These are phyloP conservation scores for Idris sp. DNA, from an alignment of 1,140 invertebrate species.

Conservation along the genomic window DNA sequence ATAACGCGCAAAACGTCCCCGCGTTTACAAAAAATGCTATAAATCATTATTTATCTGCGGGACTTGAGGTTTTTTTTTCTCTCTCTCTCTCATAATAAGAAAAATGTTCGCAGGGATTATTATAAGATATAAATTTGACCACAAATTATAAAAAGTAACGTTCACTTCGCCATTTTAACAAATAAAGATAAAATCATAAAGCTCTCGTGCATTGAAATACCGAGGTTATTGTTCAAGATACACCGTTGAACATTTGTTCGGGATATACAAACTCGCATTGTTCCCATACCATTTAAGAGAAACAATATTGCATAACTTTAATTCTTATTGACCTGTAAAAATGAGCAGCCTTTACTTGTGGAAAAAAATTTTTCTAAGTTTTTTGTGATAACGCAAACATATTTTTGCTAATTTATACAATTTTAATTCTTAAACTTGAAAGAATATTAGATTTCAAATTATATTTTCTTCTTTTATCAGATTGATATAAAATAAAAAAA, in stretches of 20 bases:
- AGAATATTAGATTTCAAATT: no score
- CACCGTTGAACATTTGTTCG: conserved; percentile 9
- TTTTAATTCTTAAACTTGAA: no score
- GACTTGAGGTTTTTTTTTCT: no score
- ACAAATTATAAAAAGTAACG: conserved; percentile 4
- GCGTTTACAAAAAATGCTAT: conserved; percentile 12
- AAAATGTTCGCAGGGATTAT: no score
- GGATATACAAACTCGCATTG: conserved; percentile 32
- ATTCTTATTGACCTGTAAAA: conserved; percentile 16
- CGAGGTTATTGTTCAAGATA: conserved; percentile 45
- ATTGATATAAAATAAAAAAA: no score
- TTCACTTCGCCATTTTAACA: conserved; percentile 16
- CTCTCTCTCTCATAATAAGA: no score
- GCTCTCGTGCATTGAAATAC: conserved; percentile 45
- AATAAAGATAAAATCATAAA: conserved; percentile 55
- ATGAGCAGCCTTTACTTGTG: no score
- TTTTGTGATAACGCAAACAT: no score
- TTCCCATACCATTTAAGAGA: conserved; percentile 51
- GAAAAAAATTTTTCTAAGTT: no score
- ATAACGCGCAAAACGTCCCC: conserved; percentile 17
- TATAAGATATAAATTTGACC: background rate
- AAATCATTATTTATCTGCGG: conserved; percentile 31
- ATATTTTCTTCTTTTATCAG: no score
- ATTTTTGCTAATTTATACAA: no score
- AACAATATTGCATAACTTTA: conserved; percentile 47